Conservation (phyloP, 2,888 invertebrate species). For the Dysmachus trigonus region DNA sequence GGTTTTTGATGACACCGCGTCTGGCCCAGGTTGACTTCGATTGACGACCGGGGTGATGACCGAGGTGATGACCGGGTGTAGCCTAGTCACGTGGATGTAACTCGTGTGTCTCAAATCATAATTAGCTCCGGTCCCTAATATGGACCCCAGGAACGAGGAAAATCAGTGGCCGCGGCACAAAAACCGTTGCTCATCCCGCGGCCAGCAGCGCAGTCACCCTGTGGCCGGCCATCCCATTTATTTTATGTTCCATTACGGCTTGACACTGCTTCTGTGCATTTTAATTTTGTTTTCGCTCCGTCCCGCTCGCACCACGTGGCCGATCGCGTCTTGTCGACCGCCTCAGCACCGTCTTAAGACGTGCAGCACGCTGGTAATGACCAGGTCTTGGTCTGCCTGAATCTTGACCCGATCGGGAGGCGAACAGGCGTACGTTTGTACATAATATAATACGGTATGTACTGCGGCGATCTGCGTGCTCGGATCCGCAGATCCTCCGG, state of each 20-base stretch:
- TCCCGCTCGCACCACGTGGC: conserved; percentile 43
- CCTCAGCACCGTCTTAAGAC: background rate
- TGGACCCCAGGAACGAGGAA: background rate
- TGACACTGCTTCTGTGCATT: conserved; percentile 47
- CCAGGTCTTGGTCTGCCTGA: conserved; percentile 35
- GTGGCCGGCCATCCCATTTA: conserved; percentile 33
- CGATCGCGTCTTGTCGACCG: background rate
- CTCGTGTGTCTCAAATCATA: conserved; percentile 37
- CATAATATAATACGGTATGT: too few species aligned
- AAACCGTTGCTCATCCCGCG: conserved; percentile 26
- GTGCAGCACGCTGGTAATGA: conserved; percentile 3
- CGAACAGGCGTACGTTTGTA: background rate
- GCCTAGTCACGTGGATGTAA: too few species aligned
- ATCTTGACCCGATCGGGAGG: conserved; percentile 35
- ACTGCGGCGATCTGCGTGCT: background rate
- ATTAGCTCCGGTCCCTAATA: conserved; percentile 38
- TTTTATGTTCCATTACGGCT: conserved; percentile 44
- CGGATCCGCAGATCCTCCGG: background rate
- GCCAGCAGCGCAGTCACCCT: conserved; percentile 31
- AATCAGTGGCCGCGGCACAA: conserved; percentile 10
- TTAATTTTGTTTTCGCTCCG: conserved; percentile 46
- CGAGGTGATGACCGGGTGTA: too few species aligned
- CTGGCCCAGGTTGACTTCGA: too few species aligned
- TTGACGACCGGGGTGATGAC: too few species aligned
- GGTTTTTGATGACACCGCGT: too few species aligned